A percentile compares a stretch with the other conserved stretches of the same genome.
These are phyloP conservation scores for Ferrisia virgata DNA, from an alignment of 2,888 invertebrate species.

Conservation along the genomic window DNA sequence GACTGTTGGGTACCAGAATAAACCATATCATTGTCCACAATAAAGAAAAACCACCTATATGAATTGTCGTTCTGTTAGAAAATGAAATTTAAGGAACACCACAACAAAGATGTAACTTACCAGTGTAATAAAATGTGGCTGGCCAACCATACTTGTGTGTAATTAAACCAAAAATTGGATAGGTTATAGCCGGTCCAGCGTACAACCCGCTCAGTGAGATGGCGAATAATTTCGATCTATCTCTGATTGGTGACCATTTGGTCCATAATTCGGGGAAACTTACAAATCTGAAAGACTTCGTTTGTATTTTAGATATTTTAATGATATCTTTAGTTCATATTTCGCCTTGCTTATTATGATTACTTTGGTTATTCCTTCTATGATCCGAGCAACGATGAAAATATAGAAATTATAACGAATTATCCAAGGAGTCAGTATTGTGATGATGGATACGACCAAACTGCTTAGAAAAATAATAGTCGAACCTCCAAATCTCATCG, in stretches of 20 bases:
- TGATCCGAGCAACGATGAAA: neutral
- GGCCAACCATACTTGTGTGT: conserved; percentile 67
- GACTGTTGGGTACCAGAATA: conserved; percentile 67
- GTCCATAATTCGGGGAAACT: neutral
- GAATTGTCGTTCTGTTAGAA: neutral
- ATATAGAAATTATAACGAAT: neutral
- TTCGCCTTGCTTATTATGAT: neutral
- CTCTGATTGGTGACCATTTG: neutral
- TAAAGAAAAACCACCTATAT: conserved; percentile 63
- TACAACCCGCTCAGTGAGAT: neutral
- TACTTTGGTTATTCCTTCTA: neutral
- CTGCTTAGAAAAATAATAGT: conserved; percentile 76
- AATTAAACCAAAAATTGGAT: neutral
- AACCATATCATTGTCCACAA: conserved; percentile 72
- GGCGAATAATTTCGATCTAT: neutral
- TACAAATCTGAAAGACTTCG: conserved; percentile 49
- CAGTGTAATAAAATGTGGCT: conserved; percentile 77
- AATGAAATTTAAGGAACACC: neutral
- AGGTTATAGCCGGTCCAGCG: neutral
- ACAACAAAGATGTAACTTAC: conserved; percentile 51
- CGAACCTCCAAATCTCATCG: conserved; percentile 77
- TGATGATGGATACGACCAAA: conserved; percentile 72
- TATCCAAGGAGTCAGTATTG: conserved; percentile 70
- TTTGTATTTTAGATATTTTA: neutral
- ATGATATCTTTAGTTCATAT: neutral